phyloP scores from a whole-genome alignment of 2,888 invertebrate species.

The Plagodis dolabraria region DNA sequence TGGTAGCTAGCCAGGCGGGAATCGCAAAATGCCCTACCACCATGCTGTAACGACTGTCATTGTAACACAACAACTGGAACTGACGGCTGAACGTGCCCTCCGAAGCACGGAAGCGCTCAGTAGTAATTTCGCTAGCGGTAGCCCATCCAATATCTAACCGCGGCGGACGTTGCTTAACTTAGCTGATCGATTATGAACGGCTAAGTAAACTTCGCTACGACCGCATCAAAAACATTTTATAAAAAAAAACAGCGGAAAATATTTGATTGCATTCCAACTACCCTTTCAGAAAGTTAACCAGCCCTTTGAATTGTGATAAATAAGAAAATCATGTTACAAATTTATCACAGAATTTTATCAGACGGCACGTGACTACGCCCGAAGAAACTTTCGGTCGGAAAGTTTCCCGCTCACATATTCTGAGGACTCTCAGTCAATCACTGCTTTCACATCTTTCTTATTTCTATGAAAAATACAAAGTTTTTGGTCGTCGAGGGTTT shows the following conservation, averaged over 20 bases:
- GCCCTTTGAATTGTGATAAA: conserved; percentile 29
- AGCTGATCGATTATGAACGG: too few species aligned
- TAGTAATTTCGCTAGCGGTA: too few species aligned
- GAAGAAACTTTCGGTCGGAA: conserved; percentile 23
- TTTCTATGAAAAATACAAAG: conserved; percentile 28
- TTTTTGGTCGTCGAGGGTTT: conserved; percentile 7
- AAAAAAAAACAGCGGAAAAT: not conserved
- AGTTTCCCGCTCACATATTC: conserved; percentile 28
- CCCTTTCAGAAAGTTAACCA: conserved; percentile 30
- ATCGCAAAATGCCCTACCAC: too few species aligned
- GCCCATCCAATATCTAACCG: too few species aligned
- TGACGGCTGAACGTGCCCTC: too few species aligned
- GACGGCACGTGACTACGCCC: conserved; percentile 32
- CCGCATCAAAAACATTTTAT: too few species aligned
- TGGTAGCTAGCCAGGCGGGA: too few species aligned
- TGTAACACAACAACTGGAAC: too few species aligned
- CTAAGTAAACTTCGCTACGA: too few species aligned
- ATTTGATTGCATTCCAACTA: conserved; percentile 21
- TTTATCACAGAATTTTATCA: conserved; percentile 32
- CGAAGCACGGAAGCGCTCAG: too few species aligned
- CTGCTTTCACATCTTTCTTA: conserved; percentile 25
- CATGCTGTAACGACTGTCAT: too few species aligned
- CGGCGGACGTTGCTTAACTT: too few species aligned
- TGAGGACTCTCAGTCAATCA: conserved; percentile 30
- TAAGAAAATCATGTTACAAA: conserved; percentile 31